Evolutionary conservation across 2,113 vertebrate genomes (phyloP), one percentile per base, ranked within the genome.

Genomic region (Oryzias woworae): DNA sequence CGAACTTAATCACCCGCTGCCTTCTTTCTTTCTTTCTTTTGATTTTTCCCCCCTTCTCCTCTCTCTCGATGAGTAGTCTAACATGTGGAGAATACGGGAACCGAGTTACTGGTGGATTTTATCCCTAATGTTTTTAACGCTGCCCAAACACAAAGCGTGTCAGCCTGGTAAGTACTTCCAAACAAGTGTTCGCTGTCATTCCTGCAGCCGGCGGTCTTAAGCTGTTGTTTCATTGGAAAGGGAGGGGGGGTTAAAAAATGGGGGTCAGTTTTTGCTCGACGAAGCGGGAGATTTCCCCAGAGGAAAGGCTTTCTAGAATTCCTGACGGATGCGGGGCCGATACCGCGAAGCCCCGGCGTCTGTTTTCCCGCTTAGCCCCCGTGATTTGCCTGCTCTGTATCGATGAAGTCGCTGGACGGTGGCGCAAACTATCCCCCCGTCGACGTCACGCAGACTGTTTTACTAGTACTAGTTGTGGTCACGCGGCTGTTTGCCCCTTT

Each of bases 61-160:
- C 8, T 36, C 91, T 93, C 93, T 95, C 94, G 91, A 95, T 97
- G 96, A 95, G 93, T 92, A 90, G 93, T 92, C 91, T 93, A 94
- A 95, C 95, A 98, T 98, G 96, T 93, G 94, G 96, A 95, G 93
- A 91, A 93, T 94, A 93, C 94, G 94, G 94, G 93, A 94, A 94
- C 93, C 93, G 92, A 95, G 93, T 92, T 85, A 63, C 83, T 95
- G 93, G 93, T 94, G 95, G 95, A 96, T 95, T 94, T 92, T 95
- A 91, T 91, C 93, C 93, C 89, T 96, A 87, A 92, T 95, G 92
- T 92, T 96, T 90, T 92, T 94, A 92, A 90, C 92, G 91, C 93
- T 94, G 66, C 90, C 94, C 91, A 88, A 95, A 89, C 93, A 94
- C 90, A 93, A 92, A 90, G 94, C 93, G 87, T 95, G 94, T 87